These are phyloP conservation scores for Lepeophtheirus salmonis DNA, from an alignment of 1,140 invertebrate species.

Conservation along the genomic window DNA sequence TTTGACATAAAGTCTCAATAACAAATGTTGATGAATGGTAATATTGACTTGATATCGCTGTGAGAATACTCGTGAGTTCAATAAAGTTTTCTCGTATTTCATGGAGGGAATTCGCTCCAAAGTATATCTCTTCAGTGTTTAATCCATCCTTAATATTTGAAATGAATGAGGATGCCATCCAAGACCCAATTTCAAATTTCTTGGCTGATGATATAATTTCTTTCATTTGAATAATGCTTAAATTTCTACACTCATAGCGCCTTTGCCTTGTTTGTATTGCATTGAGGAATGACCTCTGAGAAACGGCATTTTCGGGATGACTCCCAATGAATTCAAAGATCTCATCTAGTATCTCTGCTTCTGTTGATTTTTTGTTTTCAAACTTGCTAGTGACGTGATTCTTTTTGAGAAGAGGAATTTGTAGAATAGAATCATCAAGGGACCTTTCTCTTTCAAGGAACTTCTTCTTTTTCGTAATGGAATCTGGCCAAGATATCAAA, in stretches of 20 bases:
- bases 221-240: neutral
- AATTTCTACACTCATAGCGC: neutral
- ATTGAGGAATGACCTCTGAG: constrained; percentile 3
- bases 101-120: constrained; percentile 23
- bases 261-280: neutral
- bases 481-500: constrained; percentile 4
- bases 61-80: constrained; percentile 22
- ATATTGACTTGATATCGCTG: neutral
- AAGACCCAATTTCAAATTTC: neutral
- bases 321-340: constrained; percentile 29
- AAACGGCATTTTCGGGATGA: constrained; percentile 27
- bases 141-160: neutral
- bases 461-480: neutral
- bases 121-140: constrained; percentile 4
- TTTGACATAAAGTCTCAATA: constrained; percentile 28
- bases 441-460: constrained; percentile 7
- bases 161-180: neutral
- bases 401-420: constrained; percentile 10
- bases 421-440: constrained; percentile 16
- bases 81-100: constrained; percentile 28
- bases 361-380: constrained; percentile 21
- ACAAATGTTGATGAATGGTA: constrained; percentile 24
- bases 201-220: neutral
- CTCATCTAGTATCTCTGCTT: constrained; percentile 27
- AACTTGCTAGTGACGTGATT: neutral